Conservation (phyloP, 2,113 vertebrate genomes). For the Dipodomys merriami region DNA sequence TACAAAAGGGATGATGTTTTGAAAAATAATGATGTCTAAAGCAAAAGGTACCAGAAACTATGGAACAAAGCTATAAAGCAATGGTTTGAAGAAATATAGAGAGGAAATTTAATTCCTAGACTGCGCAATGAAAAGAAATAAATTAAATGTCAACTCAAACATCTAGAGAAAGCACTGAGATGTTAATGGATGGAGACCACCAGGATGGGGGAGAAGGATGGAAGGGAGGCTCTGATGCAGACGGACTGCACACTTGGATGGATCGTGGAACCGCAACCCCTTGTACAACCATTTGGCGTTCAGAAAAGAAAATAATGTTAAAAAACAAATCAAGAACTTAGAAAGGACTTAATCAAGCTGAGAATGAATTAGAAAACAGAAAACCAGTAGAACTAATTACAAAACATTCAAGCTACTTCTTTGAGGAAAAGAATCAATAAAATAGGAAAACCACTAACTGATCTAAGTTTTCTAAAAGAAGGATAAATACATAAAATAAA, state of each 20-base stretch:
- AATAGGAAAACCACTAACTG: constrained; percentile 12
- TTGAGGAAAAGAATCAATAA: constrained; percentile 8
- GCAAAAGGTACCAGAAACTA: background rate
- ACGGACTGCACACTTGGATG: too few species aligned
- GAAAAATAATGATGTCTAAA: background rate
- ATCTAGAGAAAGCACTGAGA: background rate
- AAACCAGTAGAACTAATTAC: constrained; percentile 1
- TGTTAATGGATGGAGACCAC: background rate
- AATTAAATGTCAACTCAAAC: constrained; percentile 12
- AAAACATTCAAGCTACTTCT: background rate
- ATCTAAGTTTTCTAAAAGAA: constrained; percentile 32
- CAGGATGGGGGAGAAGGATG: too few species aligned
- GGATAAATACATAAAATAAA: constrained; percentile 22
- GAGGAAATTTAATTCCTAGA: background rate
- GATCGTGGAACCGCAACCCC: too few species aligned
- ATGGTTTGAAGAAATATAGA: constrained; percentile 25
- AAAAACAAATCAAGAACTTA: background rate
- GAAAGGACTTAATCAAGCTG: background rate
- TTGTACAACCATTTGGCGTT: too few species aligned
- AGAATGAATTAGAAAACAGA: background rate
- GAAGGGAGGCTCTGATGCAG: too few species aligned
- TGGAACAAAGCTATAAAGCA: background rate
- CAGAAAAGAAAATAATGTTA: background rate
- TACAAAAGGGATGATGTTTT: background rate
- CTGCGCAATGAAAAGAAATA: background rate